Base-by-base conservation (phyloP, 92 coral and sea anemone genomes). In the Paragorgia papillata region DNA sequence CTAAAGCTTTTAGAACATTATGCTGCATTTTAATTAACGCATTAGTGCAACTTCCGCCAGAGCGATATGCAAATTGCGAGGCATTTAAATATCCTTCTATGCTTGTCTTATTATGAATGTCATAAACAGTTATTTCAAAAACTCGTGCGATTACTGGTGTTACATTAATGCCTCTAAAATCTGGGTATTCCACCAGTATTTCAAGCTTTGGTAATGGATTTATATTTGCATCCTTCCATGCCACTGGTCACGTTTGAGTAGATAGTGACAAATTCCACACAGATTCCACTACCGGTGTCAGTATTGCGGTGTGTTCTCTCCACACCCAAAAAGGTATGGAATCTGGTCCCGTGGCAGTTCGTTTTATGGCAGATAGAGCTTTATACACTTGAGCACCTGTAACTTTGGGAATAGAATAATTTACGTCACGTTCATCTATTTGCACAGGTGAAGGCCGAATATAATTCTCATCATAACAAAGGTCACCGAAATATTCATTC, bases 281-380 rank as follows among this genome's bases (percentile, higher is more conserved):
- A 13, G n/a, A 40, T 46, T 61, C 81, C 32, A 70, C 37, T 31
- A 80, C 61, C 9, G 84, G 61, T 9, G 69, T 48, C 57, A 80
- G n/a, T 14, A 70, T 39, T 2, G 37, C 34, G 25, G 84, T 68
- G 40, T 80, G 33, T 35, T 69, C 63, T 50, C 70, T 74, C 81
- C 82, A 81, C 30, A 73, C 74, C 75, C 81, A 81, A 62, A 58
- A 84, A 26, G 84, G 88, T 79, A 70, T 73, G 54, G 74, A 63
- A 37, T 84, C 80, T 21, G 88, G 75, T 79, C 84, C 74, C 31
- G 80, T 84, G 17, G 83, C 83, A 31, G 88, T 49, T 80, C 92
- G 84, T 80, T 17, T 75, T 19, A 19, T 54, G n/a, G 18, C 79
- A 39, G 30, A 80, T 70, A 50, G 67, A 30, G 78, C 78, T 41